Conservation (phyloP, 2,113 vertebrate species). For the Epinephelus moara region DNA sequence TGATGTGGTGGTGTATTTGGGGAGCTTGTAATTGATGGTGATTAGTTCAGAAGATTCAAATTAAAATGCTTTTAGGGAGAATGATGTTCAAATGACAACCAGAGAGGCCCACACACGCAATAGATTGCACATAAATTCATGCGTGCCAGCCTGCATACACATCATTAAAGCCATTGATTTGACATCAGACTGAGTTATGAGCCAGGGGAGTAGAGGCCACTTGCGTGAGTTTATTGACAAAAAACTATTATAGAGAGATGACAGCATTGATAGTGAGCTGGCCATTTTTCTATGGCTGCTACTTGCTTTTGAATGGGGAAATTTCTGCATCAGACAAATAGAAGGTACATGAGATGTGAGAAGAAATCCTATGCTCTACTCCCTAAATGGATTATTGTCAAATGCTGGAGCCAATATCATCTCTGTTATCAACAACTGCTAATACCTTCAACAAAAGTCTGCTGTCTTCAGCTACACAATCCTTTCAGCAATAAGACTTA, state of each 20-base stretch:
- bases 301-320: constrained; percentile 29
- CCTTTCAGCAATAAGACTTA: background rate
- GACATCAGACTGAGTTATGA: constrained; percentile 60
- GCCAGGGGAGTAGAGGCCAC: background rate
- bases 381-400: constrained; percentile 33
- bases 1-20: constrained; percentile 15
- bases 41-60: constrained; percentile 22
- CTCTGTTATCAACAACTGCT: constrained; percentile 21
- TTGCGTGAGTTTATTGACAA: constrained; percentile 38
- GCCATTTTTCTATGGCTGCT: constrained; percentile 18
- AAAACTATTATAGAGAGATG: constrained; percentile 15
- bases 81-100: background rate
- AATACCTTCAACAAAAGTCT: constrained; percentile 13
- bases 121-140: constrained; percentile 26
- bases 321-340: constrained; percentile 40
- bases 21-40: constrained; percentile 20
- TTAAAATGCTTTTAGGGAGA: constrained; percentile 15
- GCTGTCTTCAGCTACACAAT: background rate
- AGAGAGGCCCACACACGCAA: constrained; percentile 3
- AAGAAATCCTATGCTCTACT: constrained; percentile 6
- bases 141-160: constrained; percentile 11
- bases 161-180: constrained; percentile 52
- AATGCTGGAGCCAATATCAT: constrained; percentile 7
- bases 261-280: constrained; percentile 12
- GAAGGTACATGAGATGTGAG: constrained; percentile 13